Evolutionary conservation across 2,888 invertebrate genomes (phyloP), one percentile per base, ranked within the genome.

Genomic region (Lymantria dispar): DNA sequence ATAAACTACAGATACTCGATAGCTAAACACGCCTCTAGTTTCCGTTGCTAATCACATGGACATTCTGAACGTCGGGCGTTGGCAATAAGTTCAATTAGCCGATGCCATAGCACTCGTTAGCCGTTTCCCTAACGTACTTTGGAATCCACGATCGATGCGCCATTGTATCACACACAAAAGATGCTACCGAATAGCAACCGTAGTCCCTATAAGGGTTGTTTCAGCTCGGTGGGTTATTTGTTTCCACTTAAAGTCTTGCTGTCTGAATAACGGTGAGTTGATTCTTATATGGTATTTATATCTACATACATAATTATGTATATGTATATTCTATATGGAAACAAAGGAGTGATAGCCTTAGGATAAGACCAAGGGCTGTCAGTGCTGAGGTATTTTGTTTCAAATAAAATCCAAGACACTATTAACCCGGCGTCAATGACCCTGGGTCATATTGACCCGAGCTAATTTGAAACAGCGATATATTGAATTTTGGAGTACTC

Each of bases 91-190:
- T 85, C 85, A 85, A 85, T 86, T 87, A 87, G 79, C 72, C 66
- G 71, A 71, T 74, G 74, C 72, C 68, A 70, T 61, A 47, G 60
- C 50, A 74, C 76, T 86, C 83, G 86, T 86, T 85, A 85, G 76
- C 76, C 81, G 80, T 82, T 66, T 74, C 66, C 78, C 70, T 74
- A 77, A 72, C 73, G 70, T 82, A 83, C 78, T 78, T 79, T 70
- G 70, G 74, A 77, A 79, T 80, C 78, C 74, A 80, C 82, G 83
- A 86, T 86, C 82, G 83, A 87, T 86, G 85, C 77, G 70, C 86
- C 76, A 87, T 88, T 88, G 87, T 87, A 75, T 76, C 78, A 76
- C 72, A 74, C 73, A 86, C 86, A 86, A 86, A 87, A 85, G 84
- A 83, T 80, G 78, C 82, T 74, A 75, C 81, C 78, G 80, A 77